Base-by-base conservation (phyloP, 2,888 invertebrate species). In the Aporophyla nigra region DNA sequence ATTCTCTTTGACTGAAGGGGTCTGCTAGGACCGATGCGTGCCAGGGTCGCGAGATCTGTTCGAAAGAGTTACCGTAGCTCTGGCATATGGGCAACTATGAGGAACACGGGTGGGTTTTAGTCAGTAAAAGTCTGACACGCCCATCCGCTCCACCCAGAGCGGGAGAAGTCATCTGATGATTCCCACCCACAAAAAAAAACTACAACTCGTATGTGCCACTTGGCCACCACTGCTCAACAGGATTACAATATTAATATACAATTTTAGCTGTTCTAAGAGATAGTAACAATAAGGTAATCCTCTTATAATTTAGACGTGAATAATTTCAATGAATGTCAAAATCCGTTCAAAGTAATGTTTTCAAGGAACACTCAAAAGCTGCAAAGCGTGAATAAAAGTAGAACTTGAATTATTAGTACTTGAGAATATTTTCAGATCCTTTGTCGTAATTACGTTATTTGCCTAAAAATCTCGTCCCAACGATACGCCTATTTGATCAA, bases 271-370 rank as follows among this genome's bases (percentile, higher is more conserved):
- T 59, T 71, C 53, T 66, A 46, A 46, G 81, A 76, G 71, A 83
- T 70, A 76, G 67, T 77, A 80, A 82, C 81, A 88, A 84, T 74
- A 59, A 62, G 74, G 58, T 70, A 53, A 76, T 63, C 54, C 74
- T 78, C 82, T 85, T 83, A 80, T 74, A 76, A 83, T 82, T 75
- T 62, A 74, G 33, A 63, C 66, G 59, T 70, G 49, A 83, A 82
- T 65, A 75, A 79, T 74, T 82, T 72, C 53, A 66, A 43, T 40
- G 40, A 63, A 66, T 73, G 58, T 78, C 65, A 65, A 43, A 72
- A 66, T 2, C 14, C 53, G 43, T 65, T 75, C 14, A 65, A 49
- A 53, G 43, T 65, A 53, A 58, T 76, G 59, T 74, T 74, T 49
- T n/a, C 51, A 71, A 51, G 19, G 21, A 59, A 24, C 63, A 54